Base-by-base conservation (phyloP, 2,888 invertebrate genomes). In the Amphipyra tragopoginis region DNA sequence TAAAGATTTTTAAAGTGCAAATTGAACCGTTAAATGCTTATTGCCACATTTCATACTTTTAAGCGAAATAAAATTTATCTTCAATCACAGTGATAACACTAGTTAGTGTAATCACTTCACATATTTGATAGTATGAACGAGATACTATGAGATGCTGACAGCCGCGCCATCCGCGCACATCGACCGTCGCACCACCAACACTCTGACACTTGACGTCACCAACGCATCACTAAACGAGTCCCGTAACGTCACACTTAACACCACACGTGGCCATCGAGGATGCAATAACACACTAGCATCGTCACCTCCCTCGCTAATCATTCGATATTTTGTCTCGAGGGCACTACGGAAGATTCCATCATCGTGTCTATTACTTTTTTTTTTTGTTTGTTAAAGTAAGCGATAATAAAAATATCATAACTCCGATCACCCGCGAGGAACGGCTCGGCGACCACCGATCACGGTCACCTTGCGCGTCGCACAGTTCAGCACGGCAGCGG, bases 1-100 rank as follows among this genome's bases (percentile, higher is more conserved):
- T 72, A 83, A 79, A 79, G 57, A 60, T 74, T 81, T 80, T 79
- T 74, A 60, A 79, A 77, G 85, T 86, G 87, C 84, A 85, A 83
- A 72, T 83, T 80, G 72, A 82, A 81, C 79, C 78, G 83, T 84
- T 89, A 89, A 90, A 90, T 88, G 87, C 87, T 86, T 80, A 73
- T 70, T 74, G 71, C 70, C 75, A 75, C 78, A 70, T 72, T 58
- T 71, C 61, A 77, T 77, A 75, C 72, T 76, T 61, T 77, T 58
- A 67, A 67, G 71, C 66, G 39, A 74, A 73, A 75, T 70, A 44
- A 56, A 67, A 59, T 72, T 42, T 44, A 70, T 33, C 62, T 38
- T 67, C 44, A 61, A 54, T 48, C 52, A 62, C 59, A 65, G 66
- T 45, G 58, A 75, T 26, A 58, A 66, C 71, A 74, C 66, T 49